Base-by-base conservation (phyloP, 1,140 invertebrate species). In the Macrocentrus cingulum region DNA sequence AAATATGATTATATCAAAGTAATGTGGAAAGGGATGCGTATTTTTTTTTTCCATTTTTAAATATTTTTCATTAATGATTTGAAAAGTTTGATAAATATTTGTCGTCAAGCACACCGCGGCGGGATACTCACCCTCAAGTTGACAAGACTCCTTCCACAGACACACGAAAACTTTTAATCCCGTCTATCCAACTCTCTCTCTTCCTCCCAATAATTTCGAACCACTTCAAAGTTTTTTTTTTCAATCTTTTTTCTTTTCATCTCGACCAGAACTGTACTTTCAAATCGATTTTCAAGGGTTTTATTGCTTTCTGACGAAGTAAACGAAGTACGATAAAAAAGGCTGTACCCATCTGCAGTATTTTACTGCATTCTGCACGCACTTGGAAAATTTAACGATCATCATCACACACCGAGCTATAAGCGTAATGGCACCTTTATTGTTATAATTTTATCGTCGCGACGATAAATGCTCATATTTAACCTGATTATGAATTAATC, bases 261-360 rank as follows among this genome's bases (percentile, higher is more conserved):
- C 18, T 51, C 25, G 11, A 6, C 37, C 18, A 32, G 25, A 36
- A 18, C 15, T 51, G 18, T 15, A 51, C 49, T 51, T 51, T 13
- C 29, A 32, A 51, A 51, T 51, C 49, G 49, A 37, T 51, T 51
- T 8, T 2, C 16, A 34, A 18, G 18, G 16, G 32, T 51, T 51
- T 36, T 51, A 51, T 51, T 36, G 32, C 49, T 20, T 51, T 51
- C 18, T 11, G 11, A n/a, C n/a, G n/a, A 25, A 37, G 32, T 51
- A 51, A 51, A 51, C 37, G 49, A 51, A 36, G 29, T 36, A 51
- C 49, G 18, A 36, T 51, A 51, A 37, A 51, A 51, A 25, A 25
- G 37, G n/a, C n/a, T n/a, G n/a, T 25, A 15, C 6, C 9, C 25
- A 36, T 51, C 49, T 51, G 25, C 18, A 29, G 15, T 19, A 19